Conservation (phyloP, 92 coral and sea anemone genomes). For the Anthopleura xanthogrammica region DNA sequence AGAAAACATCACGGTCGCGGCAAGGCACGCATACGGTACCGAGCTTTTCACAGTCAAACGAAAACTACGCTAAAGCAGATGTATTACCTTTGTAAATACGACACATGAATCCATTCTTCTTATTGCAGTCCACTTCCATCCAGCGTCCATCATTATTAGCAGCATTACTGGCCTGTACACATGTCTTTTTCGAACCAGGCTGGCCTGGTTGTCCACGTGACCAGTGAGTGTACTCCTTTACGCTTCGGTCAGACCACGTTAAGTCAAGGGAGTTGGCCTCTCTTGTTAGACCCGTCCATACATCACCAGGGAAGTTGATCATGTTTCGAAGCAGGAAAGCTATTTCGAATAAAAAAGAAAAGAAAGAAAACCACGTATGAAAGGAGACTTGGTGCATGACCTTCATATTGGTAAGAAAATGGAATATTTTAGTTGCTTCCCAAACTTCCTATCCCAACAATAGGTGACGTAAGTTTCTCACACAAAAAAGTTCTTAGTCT, state of each 20-base stretch:
- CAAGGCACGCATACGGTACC: not conserved
- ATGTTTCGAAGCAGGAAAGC: slow-evolving; percentile 65
- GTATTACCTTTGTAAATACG: slow-evolving; percentile 68
- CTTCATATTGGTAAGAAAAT: not conserved
- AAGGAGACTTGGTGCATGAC: not conserved
- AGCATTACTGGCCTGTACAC: slow-evolving; percentile 68
- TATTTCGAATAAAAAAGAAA: slow-evolving; percentile 3
- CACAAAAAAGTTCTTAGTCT: no score
- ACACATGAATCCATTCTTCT: slow-evolving; percentile 70
- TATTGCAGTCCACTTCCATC: slow-evolving; percentile 67
- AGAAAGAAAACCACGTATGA: not conserved
- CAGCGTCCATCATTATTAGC: slow-evolving; percentile 68
- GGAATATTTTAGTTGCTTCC: no score
- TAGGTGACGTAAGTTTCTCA: no score
- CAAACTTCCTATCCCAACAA: no score
- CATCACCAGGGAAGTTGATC: slow-evolving; percentile 59
- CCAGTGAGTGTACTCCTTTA: slow-evolving; percentile 71
- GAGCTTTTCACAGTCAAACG: not conserved
- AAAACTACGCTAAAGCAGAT: no score
- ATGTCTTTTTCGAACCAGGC: slow-evolving; percentile 42
- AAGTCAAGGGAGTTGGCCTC: slow-evolving; percentile 48
- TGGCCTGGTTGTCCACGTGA: slow-evolving; percentile 67
- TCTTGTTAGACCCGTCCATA: slow-evolving; percentile 82
- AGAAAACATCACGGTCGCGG: no score
- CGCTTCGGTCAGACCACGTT: slow-evolving; percentile 76